Evolutionary conservation across 2,113 vertebrate species (phyloP), one percentile per base, ranked within the genome.

Genomic region (Nasalis larvatus): DNA sequence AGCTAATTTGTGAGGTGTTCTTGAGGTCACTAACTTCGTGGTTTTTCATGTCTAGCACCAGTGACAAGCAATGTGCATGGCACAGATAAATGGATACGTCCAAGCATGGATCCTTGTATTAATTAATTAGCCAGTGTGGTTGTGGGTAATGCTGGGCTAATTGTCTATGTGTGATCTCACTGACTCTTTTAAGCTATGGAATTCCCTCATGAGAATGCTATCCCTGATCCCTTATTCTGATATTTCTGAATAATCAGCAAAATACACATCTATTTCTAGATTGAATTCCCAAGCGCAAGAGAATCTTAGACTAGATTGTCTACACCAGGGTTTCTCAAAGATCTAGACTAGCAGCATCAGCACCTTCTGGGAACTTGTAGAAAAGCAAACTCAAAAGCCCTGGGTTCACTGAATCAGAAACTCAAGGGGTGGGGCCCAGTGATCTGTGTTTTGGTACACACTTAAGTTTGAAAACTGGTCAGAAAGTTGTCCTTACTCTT

Each of bases 211-310:
- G 10, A 88, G 52, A 86, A 78, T 66, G 35, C 20, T 85, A 60
- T 23, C 17, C 8, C 32, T 45, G 23, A 63, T 35, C 47, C 14
- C 18, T 86, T 84, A 71, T 89, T 96, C 49, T 92, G 14, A 71
- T 7, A 78, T 52, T 94, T 32, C 58, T 94, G 32, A 88, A 45
- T 40, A 95, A 40, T 90, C 32, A 96, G 42, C 45, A 89, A 88
- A 83, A 74, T 56, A 58, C 3, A 52, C 52, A 66, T 78, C 47
- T n/a, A 76, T 96, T 66, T 95, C 37, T 77, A 52, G 45, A 87
- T 37, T 60, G 4, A 90, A 60, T 40, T 71, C 6, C 6, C 35
- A 95, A 37, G 23, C 1, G 54, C 32, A 76, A 90, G 12, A 76
- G 49, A 80, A 45, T 37, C 17, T 68, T 69, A 40, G 14, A 40